These are phyloP conservation scores for Cephus pygmeus DNA, from an alignment of 2,888 invertebrate genomes.

Conservation along the genomic window DNA sequence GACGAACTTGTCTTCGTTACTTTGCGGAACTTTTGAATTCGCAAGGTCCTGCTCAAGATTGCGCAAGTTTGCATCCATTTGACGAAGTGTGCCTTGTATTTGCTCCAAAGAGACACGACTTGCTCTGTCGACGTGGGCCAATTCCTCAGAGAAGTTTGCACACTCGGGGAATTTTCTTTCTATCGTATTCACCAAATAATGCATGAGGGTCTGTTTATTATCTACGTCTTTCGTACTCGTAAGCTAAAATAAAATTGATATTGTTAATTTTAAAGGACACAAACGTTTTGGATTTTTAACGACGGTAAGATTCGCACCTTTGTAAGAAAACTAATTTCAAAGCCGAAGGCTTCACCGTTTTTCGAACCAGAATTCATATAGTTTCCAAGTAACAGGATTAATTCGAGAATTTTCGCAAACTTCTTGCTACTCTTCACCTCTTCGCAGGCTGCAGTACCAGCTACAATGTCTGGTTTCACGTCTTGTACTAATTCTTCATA, in stretches of 20 bases:
- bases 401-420: constrained; percentile 89
- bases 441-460: constrained; percentile 95
- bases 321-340: constrained; percentile 95
- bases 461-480: constrained; percentile 92
- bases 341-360: constrained; percentile 94
- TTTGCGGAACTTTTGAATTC: constrained; percentile 83
- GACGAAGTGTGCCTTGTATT: constrained; percentile 81
- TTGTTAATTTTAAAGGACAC: neutral
- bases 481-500: constrained; percentile 89
- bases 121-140: constrained; percentile 91
- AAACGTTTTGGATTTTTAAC: neutral
- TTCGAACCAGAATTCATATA: constrained; percentile 96
- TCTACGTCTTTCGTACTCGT: constrained; percentile 93
- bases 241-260: constrained; percentile 68
- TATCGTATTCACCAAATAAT: constrained; percentile 89
- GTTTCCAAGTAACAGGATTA: constrained; percentile 92
- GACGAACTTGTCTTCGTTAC: constrained; percentile 85
- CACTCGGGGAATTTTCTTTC: constrained; percentile 91
- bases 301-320: constrained; percentile 72
- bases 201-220: constrained; percentile 91
- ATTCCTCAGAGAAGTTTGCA: constrained; percentile 85
- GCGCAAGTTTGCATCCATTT: constrained; percentile 88
- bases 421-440: constrained; percentile 90
- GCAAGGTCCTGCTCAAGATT: constrained; percentile 91
- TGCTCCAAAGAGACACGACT: constrained; percentile 86